A percentile compares a stretch with the other conserved stretches of the same genome.
Conservation (phyloP, 2,797 vertebrate genomes). For the Cirrhinus molitorella region DNA sequence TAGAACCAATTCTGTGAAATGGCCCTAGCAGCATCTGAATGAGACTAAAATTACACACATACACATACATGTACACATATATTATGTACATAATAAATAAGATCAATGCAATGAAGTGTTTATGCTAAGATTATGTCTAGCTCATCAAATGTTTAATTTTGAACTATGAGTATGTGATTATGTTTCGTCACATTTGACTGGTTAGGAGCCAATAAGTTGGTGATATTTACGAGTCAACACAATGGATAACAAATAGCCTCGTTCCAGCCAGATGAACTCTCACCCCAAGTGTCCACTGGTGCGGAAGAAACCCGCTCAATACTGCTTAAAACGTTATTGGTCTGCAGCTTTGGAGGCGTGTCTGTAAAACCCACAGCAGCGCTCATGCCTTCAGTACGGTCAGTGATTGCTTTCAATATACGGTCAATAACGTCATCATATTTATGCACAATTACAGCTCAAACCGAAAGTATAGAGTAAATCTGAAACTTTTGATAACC, state of each 20-base stretch:
- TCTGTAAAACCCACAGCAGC: background rate
- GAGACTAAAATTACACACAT: no score
- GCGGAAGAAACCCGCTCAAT: conserved; percentile 16
- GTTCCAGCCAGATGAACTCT: conserved; percentile 50
- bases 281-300: conserved; percentile 34
- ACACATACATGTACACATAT: background rate
- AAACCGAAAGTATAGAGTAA: background rate
- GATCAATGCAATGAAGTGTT: background rate
- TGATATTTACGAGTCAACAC: conserved; percentile 26
- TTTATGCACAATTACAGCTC: background rate
- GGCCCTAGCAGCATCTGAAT: no score
- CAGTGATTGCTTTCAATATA: conserved; percentile 6
- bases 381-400: background rate
- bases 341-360: background rate
- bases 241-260: conserved; percentile 36
- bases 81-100: background rate
- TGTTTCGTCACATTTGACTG: background rate
- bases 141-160: conserved; percentile 1
- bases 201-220: background rate
- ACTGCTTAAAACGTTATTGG: conserved; percentile 10
- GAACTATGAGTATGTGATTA: conserved; percentile 2
- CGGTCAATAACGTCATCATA: background rate
- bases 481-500: background rate
- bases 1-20: no score
- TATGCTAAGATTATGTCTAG: background rate